Evolutionary conservation across 2,888 invertebrate species (phyloP).

Genomic region (Tethea ocularis): DNA sequence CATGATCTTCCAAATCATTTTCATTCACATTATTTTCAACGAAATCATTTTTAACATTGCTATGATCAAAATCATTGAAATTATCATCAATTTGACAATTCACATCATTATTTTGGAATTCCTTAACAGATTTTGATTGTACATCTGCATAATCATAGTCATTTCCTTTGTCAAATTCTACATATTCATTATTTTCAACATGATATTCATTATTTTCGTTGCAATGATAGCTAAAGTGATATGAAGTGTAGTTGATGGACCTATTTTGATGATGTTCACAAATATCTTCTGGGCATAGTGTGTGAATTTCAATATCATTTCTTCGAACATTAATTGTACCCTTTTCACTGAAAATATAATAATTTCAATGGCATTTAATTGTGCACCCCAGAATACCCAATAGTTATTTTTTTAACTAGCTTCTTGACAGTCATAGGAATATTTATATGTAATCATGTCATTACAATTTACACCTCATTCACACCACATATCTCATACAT

Average conservation of each 20-base stretch:
- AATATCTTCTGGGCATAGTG: conserved; percentile 57
- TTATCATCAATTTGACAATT: conserved; percentile 20
- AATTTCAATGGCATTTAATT: too few relatives aligned
- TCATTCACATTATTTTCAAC: background rate
- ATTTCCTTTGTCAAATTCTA: conserved; percentile 14
- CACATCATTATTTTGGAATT: background rate
- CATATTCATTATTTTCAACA: conserved; percentile 15
- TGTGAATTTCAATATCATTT: conserved; percentile 50
- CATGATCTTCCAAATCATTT: background rate
- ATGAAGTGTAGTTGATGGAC: conserved; percentile 32
- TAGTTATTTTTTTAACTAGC: too few relatives aligned
- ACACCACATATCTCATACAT: too few relatives aligned
- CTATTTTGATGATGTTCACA: conserved; percentile 43
- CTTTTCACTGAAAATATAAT: conserved; percentile 54
- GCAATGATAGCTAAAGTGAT: conserved; percentile 29
- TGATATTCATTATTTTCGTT: conserved; percentile 15
- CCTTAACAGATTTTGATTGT: background rate
- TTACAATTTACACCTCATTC: too few relatives aligned
- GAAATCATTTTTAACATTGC: conserved; percentile 1
- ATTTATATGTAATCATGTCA: too few relatives aligned
- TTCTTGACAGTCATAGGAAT: too few relatives aligned
- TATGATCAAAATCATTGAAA: conserved; percentile 8
- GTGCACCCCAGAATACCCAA: too few relatives aligned
- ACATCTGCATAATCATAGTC: background rate
- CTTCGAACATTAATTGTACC: conserved; percentile 63